Evolutionary conservation across 2,113 vertebrate genomes (phyloP), one percentile per base, ranked within the genome.

Genomic region (Nannospalax galili): DNA sequence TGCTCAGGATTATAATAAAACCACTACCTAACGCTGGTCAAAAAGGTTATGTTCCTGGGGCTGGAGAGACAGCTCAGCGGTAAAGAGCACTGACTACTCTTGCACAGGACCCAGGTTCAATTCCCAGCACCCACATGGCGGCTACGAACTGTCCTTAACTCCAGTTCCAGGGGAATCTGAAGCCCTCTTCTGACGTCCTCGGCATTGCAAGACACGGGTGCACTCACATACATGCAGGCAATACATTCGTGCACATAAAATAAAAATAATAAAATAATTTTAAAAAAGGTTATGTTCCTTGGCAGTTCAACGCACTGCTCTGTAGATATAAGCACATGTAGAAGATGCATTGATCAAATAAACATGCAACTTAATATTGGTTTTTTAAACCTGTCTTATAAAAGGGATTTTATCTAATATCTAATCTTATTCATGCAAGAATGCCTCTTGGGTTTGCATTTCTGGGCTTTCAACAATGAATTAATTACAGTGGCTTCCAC

Each of bases 401-500:
- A 81, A 65, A 85, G n/a, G 22, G 26, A 40, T 16, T 37, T 91
- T 30, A 58, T 64, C 37, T 82, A 73, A 42, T 11, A 35, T 84
- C 35, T 87, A 69, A 52, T 84, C 40, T 77, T 87, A 67, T n/a
- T 15, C 2, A n/a, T 75, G 52, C 45, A 69, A 73, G n/a, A 89
- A 65, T 84, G 15, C 17, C 35, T 80, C 72, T 81, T 73, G 62
- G 77, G 62, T 77, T 91, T 82, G 74, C 69, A 88, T 87, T 91
- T 96, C 65, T 73, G 72, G 88, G 64, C 40, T 96, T 96, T 95
- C 16, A 60, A 87, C 62, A 88, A 90, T 95, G 62, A 92, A 95
- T 92, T 70, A 88, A 92, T 96, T 88, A 81, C 9, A 30, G 37
- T 65, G 22, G 45, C 26, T 77, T 80, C 90, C 37, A 89, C 32